phyloP scores from a whole-genome alignment of 2,797 vertebrate species.

The Scyliorhinus canicula region DNA sequence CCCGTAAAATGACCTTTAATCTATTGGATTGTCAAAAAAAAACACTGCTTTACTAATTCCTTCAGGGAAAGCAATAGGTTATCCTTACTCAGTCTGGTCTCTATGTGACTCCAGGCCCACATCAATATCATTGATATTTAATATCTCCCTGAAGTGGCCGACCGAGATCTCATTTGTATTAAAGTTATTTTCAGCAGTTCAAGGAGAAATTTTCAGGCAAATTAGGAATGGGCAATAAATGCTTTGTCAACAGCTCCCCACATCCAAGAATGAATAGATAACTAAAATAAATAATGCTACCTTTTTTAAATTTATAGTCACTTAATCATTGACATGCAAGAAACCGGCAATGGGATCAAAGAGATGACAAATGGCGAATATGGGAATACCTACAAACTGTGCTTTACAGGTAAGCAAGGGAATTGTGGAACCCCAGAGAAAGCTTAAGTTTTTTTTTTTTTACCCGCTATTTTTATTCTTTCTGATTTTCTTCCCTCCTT shows the following conservation, averaged over 20 bases:
- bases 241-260: neutral
- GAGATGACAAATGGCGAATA: conserved; percentile 73
- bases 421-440: neutral
- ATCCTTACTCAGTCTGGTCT: neutral
- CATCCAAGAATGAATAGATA: neutral
- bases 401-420: conserved; percentile 75
- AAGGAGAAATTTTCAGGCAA: neutral
- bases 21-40: neutral
- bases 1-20: neutral
- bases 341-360: conserved; percentile 73
- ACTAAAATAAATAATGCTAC: neutral
- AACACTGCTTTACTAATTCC: neutral
- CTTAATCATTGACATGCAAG: conserved; percentile 81
- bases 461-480: neutral
- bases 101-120: neutral
- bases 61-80: neutral
- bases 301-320: conserved; percentile 55
- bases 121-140: neutral
- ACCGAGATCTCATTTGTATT: neutral
- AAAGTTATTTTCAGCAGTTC: neutral
- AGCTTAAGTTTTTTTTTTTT: neutral
- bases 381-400: conserved; percentile 81
- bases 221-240: neutral
- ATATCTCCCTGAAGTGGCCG: neutral
- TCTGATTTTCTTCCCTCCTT: neutral